Evolutionary conservation across 2,888 invertebrate species (phyloP), one percentile per base, ranked within the genome.

Genomic region (Pollenia amentaria): DNA sequence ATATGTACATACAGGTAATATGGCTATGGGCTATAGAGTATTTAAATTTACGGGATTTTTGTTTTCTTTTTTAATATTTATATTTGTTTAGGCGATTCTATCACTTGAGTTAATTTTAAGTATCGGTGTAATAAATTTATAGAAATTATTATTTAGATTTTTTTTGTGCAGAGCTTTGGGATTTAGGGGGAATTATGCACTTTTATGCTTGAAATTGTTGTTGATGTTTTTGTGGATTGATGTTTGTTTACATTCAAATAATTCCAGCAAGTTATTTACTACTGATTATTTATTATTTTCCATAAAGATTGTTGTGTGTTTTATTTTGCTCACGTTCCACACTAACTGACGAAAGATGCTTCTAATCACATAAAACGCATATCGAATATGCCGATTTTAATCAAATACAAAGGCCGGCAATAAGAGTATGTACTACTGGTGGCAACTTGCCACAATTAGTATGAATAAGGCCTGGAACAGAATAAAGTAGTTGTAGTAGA

Each of bases 231-330:
- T 46, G 64, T 4, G 7, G n/a, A 42, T 60, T 62, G 29, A 48
- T 60, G 53, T 65, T 77, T 87, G 86, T 83, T 87, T 87, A 87
- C 76, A 80, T 80, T 82, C 21, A 72, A 62, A 70, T 75, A 75
- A 64, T 70, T 85, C 57, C 44, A 55, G 48, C 57, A 18, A 55
- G 48, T 57, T 73, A 38, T 72, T 81, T 73, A 40, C 40, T 76
- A 60, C 18, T 60, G 11, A 70, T 84, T 65, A 60, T 67, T 84
- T 78, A 67, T 78, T 72, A 51, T 60, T 53, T 72, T 72, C 60
- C 62, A 55, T 70, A 55, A 69, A 67, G 38, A 62, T 44, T 53
- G 7, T 76, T 70, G 38, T 18, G 12, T 29, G 16, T 3, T 40
- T 73, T 84, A 73, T 82, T 78, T 55, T 70, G 69, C 78, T 69